Evolutionary conservation across 2,888 invertebrate genomes (phyloP).

Genomic region (Odontothrips loti): DNA sequence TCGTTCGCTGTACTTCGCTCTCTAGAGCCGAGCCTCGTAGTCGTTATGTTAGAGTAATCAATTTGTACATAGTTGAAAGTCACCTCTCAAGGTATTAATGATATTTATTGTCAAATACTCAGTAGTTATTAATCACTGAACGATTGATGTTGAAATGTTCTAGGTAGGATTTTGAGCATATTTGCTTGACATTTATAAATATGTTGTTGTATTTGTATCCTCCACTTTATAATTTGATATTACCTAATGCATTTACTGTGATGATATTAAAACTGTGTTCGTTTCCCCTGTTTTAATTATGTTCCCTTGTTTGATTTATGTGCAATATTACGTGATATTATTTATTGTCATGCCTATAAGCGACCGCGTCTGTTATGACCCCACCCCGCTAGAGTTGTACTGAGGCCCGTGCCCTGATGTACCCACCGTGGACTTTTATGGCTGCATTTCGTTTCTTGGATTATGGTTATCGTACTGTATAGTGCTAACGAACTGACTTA

Average conservation of each 20-base stretch:
- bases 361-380: no score
- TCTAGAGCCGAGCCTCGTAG: not conserved
- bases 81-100: no score
- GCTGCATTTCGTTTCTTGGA: no score
- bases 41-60: not conserved
- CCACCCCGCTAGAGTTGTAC: no score
- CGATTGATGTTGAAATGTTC: no score
- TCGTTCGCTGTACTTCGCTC: not conserved
- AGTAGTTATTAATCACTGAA: no score
- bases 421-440: no score
- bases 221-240: not conserved
- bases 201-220: not conserved
- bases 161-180: not conserved
- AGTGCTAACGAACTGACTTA: no score
- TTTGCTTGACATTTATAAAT: not conserved
- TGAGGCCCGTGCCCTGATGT: no score
- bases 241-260: not conserved
- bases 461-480: no score
- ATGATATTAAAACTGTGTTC: constrained; percentile 6
- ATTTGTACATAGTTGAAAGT: not conserved
- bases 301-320: not conserved
- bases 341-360: not conserved
- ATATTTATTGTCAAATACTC: not conserved
- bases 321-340: constrained; percentile 16
- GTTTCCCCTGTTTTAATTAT: not conserved